Conservation (phyloP, 2,888 invertebrate genomes). For the Argyresthia goedartella region DNA sequence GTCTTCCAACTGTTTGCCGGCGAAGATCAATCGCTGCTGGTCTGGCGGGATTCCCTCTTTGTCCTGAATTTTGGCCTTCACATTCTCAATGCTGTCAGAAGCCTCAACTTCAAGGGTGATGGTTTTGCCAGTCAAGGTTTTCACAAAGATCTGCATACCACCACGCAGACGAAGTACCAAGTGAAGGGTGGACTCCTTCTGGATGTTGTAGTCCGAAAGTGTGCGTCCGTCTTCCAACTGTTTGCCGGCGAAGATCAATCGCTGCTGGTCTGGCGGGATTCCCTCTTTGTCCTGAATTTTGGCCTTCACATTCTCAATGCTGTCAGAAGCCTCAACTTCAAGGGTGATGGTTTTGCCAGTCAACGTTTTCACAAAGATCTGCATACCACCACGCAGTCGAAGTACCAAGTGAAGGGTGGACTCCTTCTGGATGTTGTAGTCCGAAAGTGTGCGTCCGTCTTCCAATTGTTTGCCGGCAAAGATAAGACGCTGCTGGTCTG, state of each 20-base stretch:
- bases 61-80: slow-evolving; percentile 14
- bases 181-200: slow-evolving; percentile 16
- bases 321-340: slow-evolving; percentile 13
- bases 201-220: slow-evolving; percentile 14
- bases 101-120: slow-evolving; percentile 13
- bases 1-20: slow-evolving; percentile 14
- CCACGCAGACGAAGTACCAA: slow-evolving; percentile 14
- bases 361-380: slow-evolving; percentile 13
- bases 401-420: slow-evolving; percentile 14
- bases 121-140: slow-evolving; percentile 13
- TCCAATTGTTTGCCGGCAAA: slow-evolving; percentile 15
- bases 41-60: slow-evolving; percentile 15
- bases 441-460: slow-evolving; percentile 15
- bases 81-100: slow-evolving; percentile 13
- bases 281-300: slow-evolving; percentile 15
- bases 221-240: slow-evolving; percentile 15
- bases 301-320: slow-evolving; percentile 14
- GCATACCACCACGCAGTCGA: slow-evolving; percentile 14
- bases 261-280: slow-evolving; percentile 14
- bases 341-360: slow-evolving; percentile 14
- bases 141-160: slow-evolving; percentile 14
- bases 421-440: slow-evolving; percentile 16
- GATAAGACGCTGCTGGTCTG: slow-evolving; percentile 14
- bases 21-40: slow-evolving; percentile 14
- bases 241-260: slow-evolving; percentile 13